Conservation (phyloP, 2,113 vertebrate species). For the Brevimyrus niger region DNA sequence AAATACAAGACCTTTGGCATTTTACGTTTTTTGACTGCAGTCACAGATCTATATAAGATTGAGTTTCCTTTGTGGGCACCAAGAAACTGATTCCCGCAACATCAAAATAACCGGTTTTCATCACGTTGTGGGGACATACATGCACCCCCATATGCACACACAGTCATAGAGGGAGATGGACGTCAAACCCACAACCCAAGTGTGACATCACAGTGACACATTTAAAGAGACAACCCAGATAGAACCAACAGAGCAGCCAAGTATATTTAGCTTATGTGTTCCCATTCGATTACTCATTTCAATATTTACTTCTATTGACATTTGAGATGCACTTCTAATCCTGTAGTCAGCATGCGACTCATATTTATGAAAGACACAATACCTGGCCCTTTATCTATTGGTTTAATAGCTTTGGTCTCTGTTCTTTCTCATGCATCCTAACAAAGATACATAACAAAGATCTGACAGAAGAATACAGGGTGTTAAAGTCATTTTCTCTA, state of each 20-base stretch:
- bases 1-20: no score
- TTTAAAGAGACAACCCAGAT: background rate
- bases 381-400: background rate
- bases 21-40: no score
- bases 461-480: background rate
- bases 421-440: background rate
- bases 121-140: background rate
- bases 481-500: background rate
- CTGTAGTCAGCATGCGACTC: background rate
- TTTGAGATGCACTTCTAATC: background rate
- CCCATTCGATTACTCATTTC: background rate
- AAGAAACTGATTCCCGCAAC: no score
- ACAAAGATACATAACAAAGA: background rate
- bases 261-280: background rate
- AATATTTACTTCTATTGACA: background rate
- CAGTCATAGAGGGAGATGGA: background rate
- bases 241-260: background rate
- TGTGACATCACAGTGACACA: background rate
- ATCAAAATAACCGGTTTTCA: no score
- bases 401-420: background rate
- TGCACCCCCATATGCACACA: background rate
- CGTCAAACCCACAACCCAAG: background rate
- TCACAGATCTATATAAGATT: no score
- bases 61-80: no score
- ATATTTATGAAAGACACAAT: background rate